A percentile compares a stretch with the other conserved stretches of the same genome.
phyloP scores from a whole-genome alignment of 2,888 invertebrate species.

The Sussaba pulchella region DNA sequence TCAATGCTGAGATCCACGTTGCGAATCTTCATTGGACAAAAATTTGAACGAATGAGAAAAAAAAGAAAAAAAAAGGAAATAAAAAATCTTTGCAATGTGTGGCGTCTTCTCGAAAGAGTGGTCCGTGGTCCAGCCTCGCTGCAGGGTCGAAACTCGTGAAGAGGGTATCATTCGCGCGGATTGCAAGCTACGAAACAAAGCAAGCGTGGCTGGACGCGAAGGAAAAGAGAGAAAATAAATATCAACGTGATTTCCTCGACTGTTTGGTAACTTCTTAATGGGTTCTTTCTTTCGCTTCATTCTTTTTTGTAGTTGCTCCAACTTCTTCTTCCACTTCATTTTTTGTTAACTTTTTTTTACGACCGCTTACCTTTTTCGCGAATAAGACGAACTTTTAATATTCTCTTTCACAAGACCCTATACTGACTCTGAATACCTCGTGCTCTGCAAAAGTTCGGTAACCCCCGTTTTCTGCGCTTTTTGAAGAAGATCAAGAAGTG shows the following conservation, averaged over 20 bases:
- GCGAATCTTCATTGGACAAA: conserved; percentile 17
- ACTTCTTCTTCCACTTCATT: not conserved
- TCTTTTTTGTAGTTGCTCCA: conserved; percentile 5
- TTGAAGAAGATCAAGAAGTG: conserved; percentile 13
- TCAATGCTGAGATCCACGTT: not conserved
- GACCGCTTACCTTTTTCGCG: conserved; percentile 22
- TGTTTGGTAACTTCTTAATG: conserved; percentile 34
- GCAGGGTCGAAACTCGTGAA: conserved; percentile 15
- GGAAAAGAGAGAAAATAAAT: conserved; percentile 12
- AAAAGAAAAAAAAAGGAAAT: not conserved
- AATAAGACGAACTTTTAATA: conserved; percentile 46
- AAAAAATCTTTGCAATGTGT: not conserved
- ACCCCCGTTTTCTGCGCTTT: conserved; percentile 14
- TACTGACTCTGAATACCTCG: not conserved
- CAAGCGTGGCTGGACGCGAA: not conserved
- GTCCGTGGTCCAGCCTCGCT: not conserved
- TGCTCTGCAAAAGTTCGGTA: not conserved
- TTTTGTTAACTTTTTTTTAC: conserved; percentile 29
- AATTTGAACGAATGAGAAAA: not conserved
- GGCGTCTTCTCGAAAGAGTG: not conserved
- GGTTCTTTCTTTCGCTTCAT: not conserved
- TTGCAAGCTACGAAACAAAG: not conserved
- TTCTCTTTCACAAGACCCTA: not conserved
- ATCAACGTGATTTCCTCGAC: not conserved
- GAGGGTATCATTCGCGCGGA: conserved; percentile 15